Conservation (phyloP, 2,113 vertebrate genomes). For the Murina feae region DNA sequence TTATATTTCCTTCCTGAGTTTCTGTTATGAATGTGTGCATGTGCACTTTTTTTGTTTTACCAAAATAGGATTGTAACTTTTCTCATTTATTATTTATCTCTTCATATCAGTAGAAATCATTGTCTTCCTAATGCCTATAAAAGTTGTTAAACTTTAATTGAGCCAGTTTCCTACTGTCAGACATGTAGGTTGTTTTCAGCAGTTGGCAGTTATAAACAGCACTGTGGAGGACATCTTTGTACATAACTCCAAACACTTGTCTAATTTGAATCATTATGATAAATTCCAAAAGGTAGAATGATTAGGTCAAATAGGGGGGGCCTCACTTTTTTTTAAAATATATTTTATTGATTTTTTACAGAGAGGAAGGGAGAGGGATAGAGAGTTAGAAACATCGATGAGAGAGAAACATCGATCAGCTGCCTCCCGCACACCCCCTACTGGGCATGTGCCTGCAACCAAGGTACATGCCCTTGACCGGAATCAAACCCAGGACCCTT, state of each 20-base stretch:
- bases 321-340: neutral
- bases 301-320: neutral
- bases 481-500: too few relatives aligned
- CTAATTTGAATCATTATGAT: neutral
- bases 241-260: neutral
- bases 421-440: too few relatives aligned
- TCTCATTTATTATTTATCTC: neutral
- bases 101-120: neutral
- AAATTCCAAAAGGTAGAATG: neutral
- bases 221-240: neutral
- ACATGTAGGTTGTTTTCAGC: neutral
- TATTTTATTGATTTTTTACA: too few relatives aligned
- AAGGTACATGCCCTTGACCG: too few relatives aligned
- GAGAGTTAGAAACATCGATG: too few relatives aligned
- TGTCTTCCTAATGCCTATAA: slow-evolving; percentile 8
- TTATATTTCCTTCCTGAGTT: neutral
- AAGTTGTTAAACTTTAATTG: slow-evolving; percentile 2
- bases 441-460: too few relatives aligned
- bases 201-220: neutral
- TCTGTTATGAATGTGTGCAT: neutral
- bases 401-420: too few relatives aligned
- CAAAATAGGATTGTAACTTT: neutral
- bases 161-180: neutral
- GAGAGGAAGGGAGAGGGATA: too few relatives aligned
- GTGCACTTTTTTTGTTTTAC: neutral